Evolutionary conservation across 2,113 vertebrate species (phyloP).

Genomic region (Falcunculus frontatus): DNA sequence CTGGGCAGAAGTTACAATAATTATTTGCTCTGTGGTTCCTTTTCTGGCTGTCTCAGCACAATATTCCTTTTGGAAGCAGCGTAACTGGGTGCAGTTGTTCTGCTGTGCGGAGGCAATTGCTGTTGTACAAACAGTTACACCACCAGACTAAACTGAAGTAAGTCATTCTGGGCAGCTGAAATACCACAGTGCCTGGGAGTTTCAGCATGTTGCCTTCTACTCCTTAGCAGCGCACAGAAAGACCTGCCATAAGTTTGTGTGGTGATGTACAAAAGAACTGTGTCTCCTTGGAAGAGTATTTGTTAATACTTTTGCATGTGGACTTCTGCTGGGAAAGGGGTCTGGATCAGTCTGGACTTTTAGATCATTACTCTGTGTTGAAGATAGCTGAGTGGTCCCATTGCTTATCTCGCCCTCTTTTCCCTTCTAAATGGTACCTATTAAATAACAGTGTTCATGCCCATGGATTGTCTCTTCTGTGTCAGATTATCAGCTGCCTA

Average conservation of each 20-base stretch:
- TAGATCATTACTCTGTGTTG: neutral
- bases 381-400: neutral
- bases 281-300: neutral
- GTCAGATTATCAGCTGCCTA: neutral
- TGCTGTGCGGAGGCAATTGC: neutral
- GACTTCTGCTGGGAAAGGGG: neutral
- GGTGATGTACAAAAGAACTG: neutral
- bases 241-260: neutral
- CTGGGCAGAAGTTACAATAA: constrained; percentile 4
- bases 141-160: neutral
- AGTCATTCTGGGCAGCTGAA: neutral
- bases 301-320: neutral
- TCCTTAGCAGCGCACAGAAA: neutral
- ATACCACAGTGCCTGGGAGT: neutral
- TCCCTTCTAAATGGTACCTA: neutral
- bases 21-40: constrained; percentile 39
- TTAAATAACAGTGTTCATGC: neutral
- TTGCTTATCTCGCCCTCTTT: neutral
- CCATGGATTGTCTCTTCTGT: neutral
- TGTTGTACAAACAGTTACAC: neutral
- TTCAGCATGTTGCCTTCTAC: neutral
- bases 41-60: neutral
- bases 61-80: neutral
- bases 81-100: neutral
- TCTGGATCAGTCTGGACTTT: neutral